A percentile compares a stretch with the other conserved stretches of the same genome.
These are phyloP conservation scores for Smutsia gigantea DNA, from an alignment of 2,797 vertebrate species.

Conservation along the genomic window DNA sequence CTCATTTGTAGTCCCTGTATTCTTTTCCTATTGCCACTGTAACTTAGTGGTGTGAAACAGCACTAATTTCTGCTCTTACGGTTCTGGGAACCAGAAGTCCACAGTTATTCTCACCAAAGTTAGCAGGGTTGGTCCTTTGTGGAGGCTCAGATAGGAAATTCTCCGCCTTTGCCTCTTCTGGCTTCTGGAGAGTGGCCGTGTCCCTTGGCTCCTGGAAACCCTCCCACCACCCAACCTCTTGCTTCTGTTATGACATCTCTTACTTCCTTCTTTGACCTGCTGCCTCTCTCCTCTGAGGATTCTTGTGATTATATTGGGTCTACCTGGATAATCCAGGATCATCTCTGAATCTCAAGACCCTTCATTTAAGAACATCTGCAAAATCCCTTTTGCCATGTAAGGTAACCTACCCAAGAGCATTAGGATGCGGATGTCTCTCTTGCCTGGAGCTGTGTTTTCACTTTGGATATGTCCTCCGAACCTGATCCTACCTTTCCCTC, in stretches of 20 bases:
- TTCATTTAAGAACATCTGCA: neutral
- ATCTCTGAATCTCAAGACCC: neutral
- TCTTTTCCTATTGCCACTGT: neutral
- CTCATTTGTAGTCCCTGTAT: neutral
- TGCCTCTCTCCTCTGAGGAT: neutral
- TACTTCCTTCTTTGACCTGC: neutral
- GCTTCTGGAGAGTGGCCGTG: rapidly evolving
- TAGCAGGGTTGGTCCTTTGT: neutral
- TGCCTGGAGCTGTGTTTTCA: neutral
- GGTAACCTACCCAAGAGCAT: neutral
- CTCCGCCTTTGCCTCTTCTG: neutral
- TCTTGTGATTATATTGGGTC: neutral
- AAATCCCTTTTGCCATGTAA: neutral
- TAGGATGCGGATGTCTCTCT: neutral
- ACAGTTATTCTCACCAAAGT: neutral
- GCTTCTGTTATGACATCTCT: neutral
- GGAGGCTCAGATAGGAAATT: neutral
- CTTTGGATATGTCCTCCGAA: neutral
- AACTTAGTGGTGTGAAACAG: neutral
- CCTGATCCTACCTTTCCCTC: rapidly evolving
- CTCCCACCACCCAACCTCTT: neutral
- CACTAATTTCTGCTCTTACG: neutral
- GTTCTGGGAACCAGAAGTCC: neutral
- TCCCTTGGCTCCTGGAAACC: neutral
- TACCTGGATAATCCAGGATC: neutral